Evolutionary conservation across 2,888 invertebrate genomes (phyloP).

Genomic region (Uropetala carovei): DNA sequence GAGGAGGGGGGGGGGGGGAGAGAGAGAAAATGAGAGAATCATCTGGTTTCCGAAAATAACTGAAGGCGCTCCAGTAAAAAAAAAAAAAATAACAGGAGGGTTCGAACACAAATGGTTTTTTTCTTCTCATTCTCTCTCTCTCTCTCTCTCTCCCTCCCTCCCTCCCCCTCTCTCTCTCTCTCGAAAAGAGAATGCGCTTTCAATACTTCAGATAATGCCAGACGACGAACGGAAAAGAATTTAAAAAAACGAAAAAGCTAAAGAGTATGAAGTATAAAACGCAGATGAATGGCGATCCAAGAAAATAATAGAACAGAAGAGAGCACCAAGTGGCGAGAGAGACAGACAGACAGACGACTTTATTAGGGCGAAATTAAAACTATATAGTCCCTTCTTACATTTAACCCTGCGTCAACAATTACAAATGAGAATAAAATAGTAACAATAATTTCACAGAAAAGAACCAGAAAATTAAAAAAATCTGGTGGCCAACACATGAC

Average conservation of each 20-base stretch:
- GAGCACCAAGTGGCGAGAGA: neutral
- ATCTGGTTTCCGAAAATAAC: slow-evolving; percentile 15
- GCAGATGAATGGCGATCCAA: neutral
- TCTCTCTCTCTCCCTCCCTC: too few species aligned
- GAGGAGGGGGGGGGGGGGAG: too few species aligned
- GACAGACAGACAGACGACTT: neutral
- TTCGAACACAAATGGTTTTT: slow-evolving; percentile 46
- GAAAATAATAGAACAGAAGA: neutral
- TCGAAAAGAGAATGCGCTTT: neutral
- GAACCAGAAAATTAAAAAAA: too few species aligned
- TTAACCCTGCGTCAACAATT: neutral
- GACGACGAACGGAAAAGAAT: neutral
- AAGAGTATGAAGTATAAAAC: neutral
- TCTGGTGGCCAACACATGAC: too few species aligned
- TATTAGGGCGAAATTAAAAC: neutral
- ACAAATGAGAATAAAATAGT: too few species aligned
- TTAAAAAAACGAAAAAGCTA: neutral
- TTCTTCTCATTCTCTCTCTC: too few species aligned
- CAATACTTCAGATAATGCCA: slow-evolving; percentile 33
- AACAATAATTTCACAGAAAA: too few species aligned
- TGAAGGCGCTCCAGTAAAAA: slow-evolving; percentile 46
- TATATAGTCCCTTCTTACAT: neutral
- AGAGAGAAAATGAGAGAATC: too few species aligned
- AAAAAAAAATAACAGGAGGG: neutral
- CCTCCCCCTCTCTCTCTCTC: too few species aligned